Conservation (phyloP, 2,113 vertebrate genomes). For the Regulus satrapa region DNA sequence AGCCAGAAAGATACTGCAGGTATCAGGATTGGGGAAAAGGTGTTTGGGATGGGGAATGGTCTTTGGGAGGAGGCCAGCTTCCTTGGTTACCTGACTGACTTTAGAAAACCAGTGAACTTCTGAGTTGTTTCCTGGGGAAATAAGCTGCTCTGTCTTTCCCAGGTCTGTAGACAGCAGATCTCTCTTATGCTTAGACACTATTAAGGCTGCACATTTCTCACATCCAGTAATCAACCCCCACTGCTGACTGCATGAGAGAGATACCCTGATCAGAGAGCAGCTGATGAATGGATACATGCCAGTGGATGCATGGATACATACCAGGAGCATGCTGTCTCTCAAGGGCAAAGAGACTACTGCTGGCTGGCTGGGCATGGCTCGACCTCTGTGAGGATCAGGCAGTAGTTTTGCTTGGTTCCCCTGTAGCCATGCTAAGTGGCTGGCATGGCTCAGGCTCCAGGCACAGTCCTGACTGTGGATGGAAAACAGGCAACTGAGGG, state of each 20-base stretch:
- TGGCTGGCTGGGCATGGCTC: accelerated
- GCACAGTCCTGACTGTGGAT: accelerated
- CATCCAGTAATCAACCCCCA: not conserved
- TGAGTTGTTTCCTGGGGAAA: not conserved
- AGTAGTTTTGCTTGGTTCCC: not conserved
- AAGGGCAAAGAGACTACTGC: not conserved
- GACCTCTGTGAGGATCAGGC: not conserved
- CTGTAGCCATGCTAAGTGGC: accelerated
- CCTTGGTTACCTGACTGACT: not conserved
- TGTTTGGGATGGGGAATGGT: not conserved
- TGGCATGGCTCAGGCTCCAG: not conserved
- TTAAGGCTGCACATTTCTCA: not conserved
- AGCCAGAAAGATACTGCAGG: not conserved
- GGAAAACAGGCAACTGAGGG: accelerated
- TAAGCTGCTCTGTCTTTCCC: not conserved
- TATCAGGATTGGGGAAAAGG: not conserved
- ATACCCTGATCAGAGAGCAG: not conserved
- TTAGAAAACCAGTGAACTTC: not conserved
- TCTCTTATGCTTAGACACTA: not conserved
- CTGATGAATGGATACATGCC: not conserved
- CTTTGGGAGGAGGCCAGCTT: not conserved
- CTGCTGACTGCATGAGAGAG: not conserved
- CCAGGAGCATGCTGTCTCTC: not conserved
- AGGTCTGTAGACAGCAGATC: not conserved
- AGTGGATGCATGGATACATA: not conserved